Conservation (phyloP, 2,797 vertebrate genomes). For the Catamblyrhynchus diadema region DNA sequence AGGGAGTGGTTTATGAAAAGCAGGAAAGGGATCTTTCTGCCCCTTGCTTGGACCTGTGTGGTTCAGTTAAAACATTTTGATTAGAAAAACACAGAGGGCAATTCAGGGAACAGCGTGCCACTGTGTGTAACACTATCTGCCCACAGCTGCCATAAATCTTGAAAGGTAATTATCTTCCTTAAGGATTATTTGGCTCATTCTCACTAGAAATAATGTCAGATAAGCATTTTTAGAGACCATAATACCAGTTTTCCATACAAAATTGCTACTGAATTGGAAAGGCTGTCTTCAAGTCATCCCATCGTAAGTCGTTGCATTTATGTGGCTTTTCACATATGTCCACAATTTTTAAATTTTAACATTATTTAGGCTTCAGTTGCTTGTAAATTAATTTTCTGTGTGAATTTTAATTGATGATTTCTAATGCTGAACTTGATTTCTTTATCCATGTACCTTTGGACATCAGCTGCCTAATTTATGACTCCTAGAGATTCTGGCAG, state of each 20-base stretch:
- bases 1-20: neutral
- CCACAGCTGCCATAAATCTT: conserved; percentile 22
- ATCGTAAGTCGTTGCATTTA: neutral
- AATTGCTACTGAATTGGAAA: neutral
- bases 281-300: neutral
- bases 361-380: neutral
- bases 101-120: neutral
- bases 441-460: neutral
- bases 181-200: conserved; percentile 18
- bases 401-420: neutral
- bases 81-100: neutral
- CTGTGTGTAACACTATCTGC: conserved; percentile 4
- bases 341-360: fast-evolving
- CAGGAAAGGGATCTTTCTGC: neutral
- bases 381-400: neutral
- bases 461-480: neutral
- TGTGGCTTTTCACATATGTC: neutral
- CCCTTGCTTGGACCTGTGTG: neutral
- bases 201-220: neutral
- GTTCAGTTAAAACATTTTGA: neutral
- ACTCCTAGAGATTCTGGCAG: neutral
- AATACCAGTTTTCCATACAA: neutral
- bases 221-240: neutral
- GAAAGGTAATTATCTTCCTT: conserved; percentile 12
- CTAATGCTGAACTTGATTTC: neutral